Conservation (phyloP, 1,140 invertebrate species). For the Lasaia peninsularis region DNA sequence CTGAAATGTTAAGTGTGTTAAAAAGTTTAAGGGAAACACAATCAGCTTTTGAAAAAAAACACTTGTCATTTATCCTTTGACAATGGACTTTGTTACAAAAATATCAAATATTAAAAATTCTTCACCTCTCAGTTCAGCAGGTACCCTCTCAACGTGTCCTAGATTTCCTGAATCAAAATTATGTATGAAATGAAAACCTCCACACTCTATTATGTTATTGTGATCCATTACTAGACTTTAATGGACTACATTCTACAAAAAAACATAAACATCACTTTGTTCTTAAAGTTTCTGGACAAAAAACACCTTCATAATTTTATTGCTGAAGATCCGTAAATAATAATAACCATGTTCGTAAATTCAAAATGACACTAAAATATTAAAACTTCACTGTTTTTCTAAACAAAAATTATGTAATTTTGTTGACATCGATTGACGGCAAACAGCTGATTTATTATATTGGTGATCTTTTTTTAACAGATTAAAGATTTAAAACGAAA, state of each 20-base stretch:
- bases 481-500: slow-evolving; percentile 26
- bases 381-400: slow-evolving; percentile 71
- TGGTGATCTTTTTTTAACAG: slow-evolving; percentile 59
- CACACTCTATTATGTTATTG: slow-evolving; percentile 76
- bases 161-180: slow-evolving; percentile 94
- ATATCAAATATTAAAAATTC: slow-evolving; percentile 20
- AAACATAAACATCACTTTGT: slow-evolving; percentile 44
- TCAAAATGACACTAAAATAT: slow-evolving; percentile 65
- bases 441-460: slow-evolving; percentile 77
- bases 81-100: slow-evolving; percentile 7
- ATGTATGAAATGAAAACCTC: slow-evolving; percentile 85
- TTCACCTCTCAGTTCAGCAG: slow-evolving; percentile 62
- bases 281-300: slow-evolving; percentile 33
- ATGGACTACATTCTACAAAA: slow-evolving; percentile 67
- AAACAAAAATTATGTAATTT: slow-evolving; percentile 77
- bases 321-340: slow-evolving; percentile 41
- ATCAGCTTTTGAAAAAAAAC: background rate
- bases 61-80: background rate
- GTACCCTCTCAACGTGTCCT: slow-evolving; percentile 84
- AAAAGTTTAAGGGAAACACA: too few relatives aligned
- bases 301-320: slow-evolving; percentile 59
- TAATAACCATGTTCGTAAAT: slow-evolving; percentile 53
- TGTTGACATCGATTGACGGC: slow-evolving; percentile 77
- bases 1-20: slow-evolving; percentile 27
- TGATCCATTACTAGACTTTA: slow-evolving; percentile 58